These are phyloP conservation scores for Spea bombifrons DNA, from an alignment of 2,113 vertebrate species.

Conservation along the genomic window DNA sequence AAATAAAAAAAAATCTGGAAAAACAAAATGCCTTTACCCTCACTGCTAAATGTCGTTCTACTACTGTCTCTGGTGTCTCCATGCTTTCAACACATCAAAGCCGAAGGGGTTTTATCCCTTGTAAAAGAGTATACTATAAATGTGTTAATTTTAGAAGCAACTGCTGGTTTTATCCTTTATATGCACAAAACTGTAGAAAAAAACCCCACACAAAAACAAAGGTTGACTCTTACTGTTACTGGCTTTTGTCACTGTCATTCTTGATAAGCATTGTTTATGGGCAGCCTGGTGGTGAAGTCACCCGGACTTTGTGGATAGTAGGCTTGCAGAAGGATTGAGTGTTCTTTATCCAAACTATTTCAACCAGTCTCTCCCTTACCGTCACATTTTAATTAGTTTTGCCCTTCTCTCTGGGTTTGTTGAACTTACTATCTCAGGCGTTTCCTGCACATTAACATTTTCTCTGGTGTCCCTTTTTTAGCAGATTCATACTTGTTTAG, in stretches of 20 bases:
- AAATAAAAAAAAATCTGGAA: slow-evolving; percentile 26
- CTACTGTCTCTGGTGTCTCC: not conserved
- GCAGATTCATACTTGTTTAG: not conserved
- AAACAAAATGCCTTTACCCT: not conserved
- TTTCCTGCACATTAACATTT: not conserved
- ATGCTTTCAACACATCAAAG: not conserved
- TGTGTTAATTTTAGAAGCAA: not conserved
- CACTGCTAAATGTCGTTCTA: not conserved
- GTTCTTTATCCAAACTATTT: not conserved
- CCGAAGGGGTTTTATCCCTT: not conserved
- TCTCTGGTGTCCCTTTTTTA: not conserved
- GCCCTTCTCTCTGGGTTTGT: not conserved
- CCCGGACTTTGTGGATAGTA: not conserved
- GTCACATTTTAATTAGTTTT: slow-evolving; percentile 1
- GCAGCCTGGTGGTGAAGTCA: no score
- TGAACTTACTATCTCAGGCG: slow-evolving; percentile 10
- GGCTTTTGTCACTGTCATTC: not conserved
- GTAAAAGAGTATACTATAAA: not conserved
- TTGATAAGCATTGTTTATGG: not conserved
- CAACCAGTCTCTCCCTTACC: not conserved
- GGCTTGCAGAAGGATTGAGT: not conserved
- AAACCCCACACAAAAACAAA: not conserved
- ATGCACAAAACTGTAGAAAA: not conserved
- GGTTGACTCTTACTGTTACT: not conserved
- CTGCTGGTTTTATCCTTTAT: not conserved